These are phyloP conservation scores for Microctenopoma stevenorrisi DNA, from an alignment of 2,797 vertebrate genomes.

Conservation along the genomic window DNA sequence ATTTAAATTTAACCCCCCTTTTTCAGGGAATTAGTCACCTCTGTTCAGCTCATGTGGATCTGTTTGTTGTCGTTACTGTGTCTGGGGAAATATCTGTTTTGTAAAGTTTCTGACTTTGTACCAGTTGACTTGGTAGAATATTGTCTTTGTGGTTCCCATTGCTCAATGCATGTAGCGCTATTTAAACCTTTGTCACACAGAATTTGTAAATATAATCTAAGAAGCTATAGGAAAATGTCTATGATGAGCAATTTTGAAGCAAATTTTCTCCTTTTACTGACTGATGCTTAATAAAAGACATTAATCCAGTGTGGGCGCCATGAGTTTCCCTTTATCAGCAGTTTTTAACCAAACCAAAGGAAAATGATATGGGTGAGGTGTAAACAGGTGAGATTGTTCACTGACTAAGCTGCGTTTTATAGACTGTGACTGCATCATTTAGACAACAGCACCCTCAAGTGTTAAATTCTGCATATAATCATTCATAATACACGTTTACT, in stretches of 20 bases:
- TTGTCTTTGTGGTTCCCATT: constrained; percentile 64
- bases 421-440: not conserved
- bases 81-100: constrained; percentile 63
- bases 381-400: not conserved
- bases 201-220: constrained; percentile 69
- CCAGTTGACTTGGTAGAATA: constrained; percentile 68
- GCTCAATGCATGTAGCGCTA: constrained; percentile 75
- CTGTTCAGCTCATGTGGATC: constrained; percentile 34
- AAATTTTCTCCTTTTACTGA: constrained; percentile 66
- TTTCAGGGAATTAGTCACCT: constrained; percentile 52
- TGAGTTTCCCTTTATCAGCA: constrained; percentile 26
- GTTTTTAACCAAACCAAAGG: not conserved
- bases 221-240: constrained; percentile 67
- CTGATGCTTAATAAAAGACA: constrained; percentile 78
- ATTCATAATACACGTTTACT: no score
- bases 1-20: constrained; percentile 26
- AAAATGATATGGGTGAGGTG: not conserved
- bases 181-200: constrained; percentile 59
- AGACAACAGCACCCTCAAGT: constrained; percentile 60
- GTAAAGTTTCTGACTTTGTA: constrained; percentile 75
- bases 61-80: constrained; percentile 46
- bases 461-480: not conserved
- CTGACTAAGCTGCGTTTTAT: not conserved
- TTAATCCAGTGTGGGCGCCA: constrained; percentile 30
- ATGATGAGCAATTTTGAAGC: constrained; percentile 65